Percentiles rank a stretch among this genome's conserved stretches.
These are phyloP conservation scores for Paratilapia polleni DNA, from an alignment of 2,113 vertebrate species.

Conservation along the genomic window DNA sequence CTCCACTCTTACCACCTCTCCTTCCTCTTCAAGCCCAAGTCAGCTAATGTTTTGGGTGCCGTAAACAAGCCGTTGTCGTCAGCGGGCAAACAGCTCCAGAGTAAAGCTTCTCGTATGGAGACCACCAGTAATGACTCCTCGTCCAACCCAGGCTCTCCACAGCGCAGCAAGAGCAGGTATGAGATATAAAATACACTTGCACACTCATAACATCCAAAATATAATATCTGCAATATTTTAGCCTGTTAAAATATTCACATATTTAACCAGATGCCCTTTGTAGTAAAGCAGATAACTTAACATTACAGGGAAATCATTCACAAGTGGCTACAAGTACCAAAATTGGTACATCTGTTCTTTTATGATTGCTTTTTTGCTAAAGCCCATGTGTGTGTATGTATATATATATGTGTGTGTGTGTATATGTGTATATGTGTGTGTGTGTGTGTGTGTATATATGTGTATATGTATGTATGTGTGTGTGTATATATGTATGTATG, in stretches of 20 bases:
- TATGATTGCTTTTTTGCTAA: too few relatives aligned
- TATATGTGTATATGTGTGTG: too few relatives aligned
- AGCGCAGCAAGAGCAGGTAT: conserved; percentile 93
- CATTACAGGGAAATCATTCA: too few relatives aligned
- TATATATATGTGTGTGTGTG: too few relatives aligned
- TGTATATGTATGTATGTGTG: too few relatives aligned
- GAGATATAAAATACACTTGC: background rate
- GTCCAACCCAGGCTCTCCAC: conserved; percentile 95
- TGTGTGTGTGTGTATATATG: too few relatives aligned
- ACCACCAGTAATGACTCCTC: conserved; percentile 96
- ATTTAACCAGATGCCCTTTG: background rate
- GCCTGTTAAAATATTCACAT: background rate
- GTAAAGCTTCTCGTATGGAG: conserved; percentile 97
- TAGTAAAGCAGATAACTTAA: too few relatives aligned
- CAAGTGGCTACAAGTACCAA: too few relatives aligned
- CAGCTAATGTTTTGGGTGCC: conserved; percentile 95
- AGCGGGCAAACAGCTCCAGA: conserved; percentile 95
- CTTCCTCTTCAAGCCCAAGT: conserved; percentile 88
- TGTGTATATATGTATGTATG: too few relatives aligned
- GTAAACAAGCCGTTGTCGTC: conserved; percentile 97
- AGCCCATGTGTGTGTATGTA: too few relatives aligned
- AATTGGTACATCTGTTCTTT: too few relatives aligned
- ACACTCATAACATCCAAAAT: background rate
- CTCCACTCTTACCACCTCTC: background rate
- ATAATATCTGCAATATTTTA: accelerated